A percentile compares a stretch with the other conserved stretches of the same genome.
phyloP scores from a whole-genome alignment of 2,888 invertebrate genomes.

The Lithophane semibrunnea region DNA sequence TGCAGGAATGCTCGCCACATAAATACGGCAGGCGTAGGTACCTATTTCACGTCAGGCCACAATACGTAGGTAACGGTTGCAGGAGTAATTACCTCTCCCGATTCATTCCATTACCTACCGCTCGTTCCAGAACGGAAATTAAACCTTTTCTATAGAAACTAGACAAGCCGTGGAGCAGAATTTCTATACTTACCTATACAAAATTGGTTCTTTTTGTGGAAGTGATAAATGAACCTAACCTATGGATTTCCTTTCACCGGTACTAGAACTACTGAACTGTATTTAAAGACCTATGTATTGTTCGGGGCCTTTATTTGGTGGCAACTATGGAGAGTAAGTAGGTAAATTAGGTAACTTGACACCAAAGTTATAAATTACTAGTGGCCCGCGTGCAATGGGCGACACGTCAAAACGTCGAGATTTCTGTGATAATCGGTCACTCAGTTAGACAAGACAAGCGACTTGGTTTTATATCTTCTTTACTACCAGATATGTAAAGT shows the following conservation, averaged over 20 bases:
- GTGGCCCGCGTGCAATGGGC: too few species aligned
- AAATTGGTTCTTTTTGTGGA: slow-evolving; percentile 19
- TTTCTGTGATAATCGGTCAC: neutral
- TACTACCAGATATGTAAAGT: neutral
- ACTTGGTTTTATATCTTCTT: neutral
- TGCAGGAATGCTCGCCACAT: slow-evolving; percentile 12
- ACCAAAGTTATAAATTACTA: too few species aligned
- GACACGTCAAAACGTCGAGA: neutral
- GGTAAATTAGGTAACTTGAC: neutral
- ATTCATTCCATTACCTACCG: slow-evolving; percentile 64
- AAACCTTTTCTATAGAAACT: slow-evolving; percentile 60
- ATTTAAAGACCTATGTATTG: neutral
- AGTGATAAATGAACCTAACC: slow-evolving; percentile 1
- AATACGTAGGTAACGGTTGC: slow-evolving; percentile 40
- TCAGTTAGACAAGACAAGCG: neutral
- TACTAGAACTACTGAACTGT: neutral
- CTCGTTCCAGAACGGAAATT: slow-evolving; percentile 69
- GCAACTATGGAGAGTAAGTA: neutral
- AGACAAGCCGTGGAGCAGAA: slow-evolving; percentile 37
- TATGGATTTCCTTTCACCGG: neutral
- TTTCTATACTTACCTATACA: neutral
- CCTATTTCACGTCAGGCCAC: slow-evolving; percentile 24
- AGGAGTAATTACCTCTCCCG: slow-evolving; percentile 65
- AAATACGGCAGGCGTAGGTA: slow-evolving; percentile 11
- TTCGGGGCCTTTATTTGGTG: too few species aligned